Evolutionary conservation across 1,140 invertebrate species (phyloP).

Genomic region (Melanaphis sacchari): DNA sequence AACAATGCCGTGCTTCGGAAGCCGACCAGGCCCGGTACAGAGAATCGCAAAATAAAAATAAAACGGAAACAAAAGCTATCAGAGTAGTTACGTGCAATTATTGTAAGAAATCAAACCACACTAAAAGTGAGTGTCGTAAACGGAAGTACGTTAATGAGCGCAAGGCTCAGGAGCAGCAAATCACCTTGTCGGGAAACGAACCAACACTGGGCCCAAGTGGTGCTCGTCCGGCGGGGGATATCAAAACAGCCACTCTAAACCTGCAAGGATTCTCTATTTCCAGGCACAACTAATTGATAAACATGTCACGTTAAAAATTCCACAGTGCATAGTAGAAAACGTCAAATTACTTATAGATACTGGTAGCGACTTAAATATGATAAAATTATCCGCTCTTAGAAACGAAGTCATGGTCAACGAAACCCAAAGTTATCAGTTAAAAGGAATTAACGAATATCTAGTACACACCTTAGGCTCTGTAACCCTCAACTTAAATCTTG

Average conservation of each 20-base stretch:
- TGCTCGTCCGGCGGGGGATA: background rate
- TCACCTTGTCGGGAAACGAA: background rate
- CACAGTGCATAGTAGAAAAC: background rate
- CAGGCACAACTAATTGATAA: background rate
- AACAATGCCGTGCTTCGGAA: background rate
- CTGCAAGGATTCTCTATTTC: background rate
- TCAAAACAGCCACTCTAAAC: background rate
- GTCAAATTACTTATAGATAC: background rate
- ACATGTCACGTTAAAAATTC: background rate
- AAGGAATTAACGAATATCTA: background rate
- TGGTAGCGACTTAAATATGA: background rate
- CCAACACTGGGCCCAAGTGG: background rate
- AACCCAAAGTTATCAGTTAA: background rate
- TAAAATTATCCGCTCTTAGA: background rate
- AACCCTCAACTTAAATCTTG: background rate
- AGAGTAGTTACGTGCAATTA: background rate
- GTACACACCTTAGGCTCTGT: background rate
- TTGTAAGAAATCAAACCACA: background rate
- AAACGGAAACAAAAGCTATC: background rate
- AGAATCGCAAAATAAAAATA: too few species aligned
- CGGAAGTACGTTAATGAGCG: conserved; percentile 41
- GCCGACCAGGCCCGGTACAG: too few species aligned
- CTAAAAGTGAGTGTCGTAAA: conserved; percentile 27
- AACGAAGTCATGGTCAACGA: background rate
- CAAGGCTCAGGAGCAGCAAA: background rate